These are phyloP conservation scores for Corythornis madagascariensis DNA, from an alignment of 2,113 vertebrate species.

Conservation along the genomic window DNA sequence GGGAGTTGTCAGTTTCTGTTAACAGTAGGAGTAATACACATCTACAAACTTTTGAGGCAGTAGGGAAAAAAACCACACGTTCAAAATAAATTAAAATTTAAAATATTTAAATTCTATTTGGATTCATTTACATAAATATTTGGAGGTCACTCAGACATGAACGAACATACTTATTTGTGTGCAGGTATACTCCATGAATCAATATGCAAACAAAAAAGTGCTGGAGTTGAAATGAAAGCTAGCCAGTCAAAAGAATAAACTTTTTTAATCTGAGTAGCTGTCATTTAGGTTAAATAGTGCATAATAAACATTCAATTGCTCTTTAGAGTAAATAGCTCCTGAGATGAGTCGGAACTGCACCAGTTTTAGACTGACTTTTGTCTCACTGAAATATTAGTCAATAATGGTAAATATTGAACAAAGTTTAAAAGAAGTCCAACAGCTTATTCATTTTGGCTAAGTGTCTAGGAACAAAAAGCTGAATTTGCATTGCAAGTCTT, in stretches of 20 bases:
- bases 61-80: background rate
- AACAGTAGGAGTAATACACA: background rate
- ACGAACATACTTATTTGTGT: background rate
- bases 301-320: background rate
- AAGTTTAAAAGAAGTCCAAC: background rate
- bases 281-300: background rate
- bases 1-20: background rate
- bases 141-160: background rate
- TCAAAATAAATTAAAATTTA: background rate
- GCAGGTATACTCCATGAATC: background rate
- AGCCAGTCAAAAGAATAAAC: background rate
- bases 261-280: background rate
- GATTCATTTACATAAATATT: background rate
- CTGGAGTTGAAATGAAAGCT: background rate
- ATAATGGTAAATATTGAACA: background rate
- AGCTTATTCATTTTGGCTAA: background rate
- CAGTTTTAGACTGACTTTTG: background rate
- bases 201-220: background rate
- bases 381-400: background rate
- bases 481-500: background rate
- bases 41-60: background rate
- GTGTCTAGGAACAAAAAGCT: background rate
- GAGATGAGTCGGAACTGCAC: background rate
- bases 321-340: background rate
- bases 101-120: background rate